A percentile compares a stretch with the other conserved stretches of the same genome.
Conservation (phyloP, 2,888 invertebrate species). For the Cecidostiba fungosa region DNA sequence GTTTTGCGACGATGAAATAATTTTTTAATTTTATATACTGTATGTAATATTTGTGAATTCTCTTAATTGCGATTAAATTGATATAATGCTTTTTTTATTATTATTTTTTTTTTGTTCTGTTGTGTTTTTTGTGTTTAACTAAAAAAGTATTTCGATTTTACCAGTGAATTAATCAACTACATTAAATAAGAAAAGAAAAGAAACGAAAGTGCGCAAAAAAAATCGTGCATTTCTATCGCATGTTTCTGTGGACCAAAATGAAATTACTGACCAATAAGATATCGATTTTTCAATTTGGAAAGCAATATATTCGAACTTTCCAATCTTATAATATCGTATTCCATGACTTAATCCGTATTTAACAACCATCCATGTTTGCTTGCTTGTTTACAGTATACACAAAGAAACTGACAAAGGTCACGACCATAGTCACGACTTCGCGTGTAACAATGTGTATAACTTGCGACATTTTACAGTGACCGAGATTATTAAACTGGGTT, state of each 20-base stretch:
- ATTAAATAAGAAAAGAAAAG: not conserved
- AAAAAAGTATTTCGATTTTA: conserved; percentile 1
- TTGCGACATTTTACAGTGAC: not conserved
- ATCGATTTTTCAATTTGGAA: conserved; percentile 4
- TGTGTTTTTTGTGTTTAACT: conserved; percentile 1
- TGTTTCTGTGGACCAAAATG: conserved; percentile 26
- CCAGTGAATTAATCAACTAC: not conserved
- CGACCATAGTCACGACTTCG: conserved; percentile 37
- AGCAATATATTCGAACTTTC: conserved; percentile 3
- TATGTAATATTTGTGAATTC: conserved; percentile 39
- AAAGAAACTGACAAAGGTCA: conserved; percentile 30
- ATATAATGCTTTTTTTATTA: conserved; percentile 19
- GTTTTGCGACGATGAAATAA: conserved; percentile 12
- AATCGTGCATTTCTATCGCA: conserved; percentile 51
- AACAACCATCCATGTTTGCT: conserved; percentile 54
- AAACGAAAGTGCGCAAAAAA: not conserved
- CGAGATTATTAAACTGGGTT: not conserved
- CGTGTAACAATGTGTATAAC: not conserved
- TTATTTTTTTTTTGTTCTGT: conserved; percentile 21
- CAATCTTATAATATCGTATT: conserved; percentile 23
- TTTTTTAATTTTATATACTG: conserved; percentile 14
- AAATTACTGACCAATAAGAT: conserved; percentile 44
- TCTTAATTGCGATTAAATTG: conserved; percentile 48
- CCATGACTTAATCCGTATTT: conserved; percentile 31
- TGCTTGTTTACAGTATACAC: conserved; percentile 55